These are phyloP conservation scores for Lepus townsendii DNA, from an alignment of 2,797 vertebrate genomes.

Conservation along the genomic window DNA sequence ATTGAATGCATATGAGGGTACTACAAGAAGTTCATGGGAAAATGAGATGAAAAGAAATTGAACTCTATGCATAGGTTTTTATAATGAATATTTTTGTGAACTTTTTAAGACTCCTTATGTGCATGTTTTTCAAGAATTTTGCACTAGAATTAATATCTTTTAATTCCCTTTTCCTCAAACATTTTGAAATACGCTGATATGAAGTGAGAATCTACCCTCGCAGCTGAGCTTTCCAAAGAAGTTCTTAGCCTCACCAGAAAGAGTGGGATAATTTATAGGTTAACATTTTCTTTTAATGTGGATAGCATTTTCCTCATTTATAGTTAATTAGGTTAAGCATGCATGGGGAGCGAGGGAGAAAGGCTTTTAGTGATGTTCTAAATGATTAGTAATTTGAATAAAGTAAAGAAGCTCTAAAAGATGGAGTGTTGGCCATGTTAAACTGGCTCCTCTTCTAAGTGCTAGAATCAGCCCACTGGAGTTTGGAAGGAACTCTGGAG, in stretches of 20 bases:
- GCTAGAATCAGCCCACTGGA: constrained; percentile 80
- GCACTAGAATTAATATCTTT: no score
- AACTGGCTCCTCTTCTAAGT: constrained; percentile 82
- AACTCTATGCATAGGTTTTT: no score
- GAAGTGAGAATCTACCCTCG: neutral
- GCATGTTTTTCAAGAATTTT: no score
- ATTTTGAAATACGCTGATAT: no score
- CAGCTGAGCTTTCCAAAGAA: constrained; percentile 50
- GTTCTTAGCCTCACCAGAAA: constrained; percentile 83
- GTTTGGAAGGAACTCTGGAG: constrained; percentile 81
- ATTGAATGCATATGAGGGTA: neutral
- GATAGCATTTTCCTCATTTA: constrained; percentile 91
- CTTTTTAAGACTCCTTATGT: no score
- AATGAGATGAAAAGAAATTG: no score
- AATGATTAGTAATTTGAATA: constrained; percentile 90
- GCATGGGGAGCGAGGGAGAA: constrained; percentile 89
- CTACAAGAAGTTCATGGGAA: no score
- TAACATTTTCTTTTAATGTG: constrained; percentile 92
- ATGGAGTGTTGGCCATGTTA: constrained; percentile 82
- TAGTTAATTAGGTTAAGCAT: constrained; percentile 92
- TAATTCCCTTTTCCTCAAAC: no score
- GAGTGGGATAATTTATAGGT: constrained; percentile 90
- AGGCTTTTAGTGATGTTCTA: constrained; percentile 89
- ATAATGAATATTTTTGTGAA: no score
- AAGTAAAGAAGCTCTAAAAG: constrained; percentile 87